phyloP scores from a whole-genome alignment of 2,113 vertebrate genomes.

The Empidonax traillii region DNA sequence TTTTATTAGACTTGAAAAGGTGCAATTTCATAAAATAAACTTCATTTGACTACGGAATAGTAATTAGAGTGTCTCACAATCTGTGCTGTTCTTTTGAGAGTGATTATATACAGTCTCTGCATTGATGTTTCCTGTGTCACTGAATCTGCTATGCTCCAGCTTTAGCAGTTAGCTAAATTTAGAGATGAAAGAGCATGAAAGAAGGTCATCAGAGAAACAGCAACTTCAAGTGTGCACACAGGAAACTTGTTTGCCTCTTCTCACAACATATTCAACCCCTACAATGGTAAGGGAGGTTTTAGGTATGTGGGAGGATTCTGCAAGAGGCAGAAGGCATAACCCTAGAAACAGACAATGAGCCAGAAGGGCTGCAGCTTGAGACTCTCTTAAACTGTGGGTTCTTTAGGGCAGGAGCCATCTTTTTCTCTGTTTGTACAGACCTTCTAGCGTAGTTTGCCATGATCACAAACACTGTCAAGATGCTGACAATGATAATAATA shows the following conservation, averaged over 20 bases:
- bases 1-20: constrained; percentile 27
- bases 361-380: neutral
- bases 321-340: neutral
- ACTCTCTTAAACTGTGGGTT: neutral
- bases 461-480: neutral
- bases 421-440: neutral
- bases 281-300: neutral
- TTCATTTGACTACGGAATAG: neutral
- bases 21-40: constrained; percentile 52
- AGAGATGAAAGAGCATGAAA: constrained; percentile 12
- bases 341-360: neutral
- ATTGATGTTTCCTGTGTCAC: neutral
- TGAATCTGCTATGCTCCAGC: neutral
- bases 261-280: neutral
- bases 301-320: neutral
- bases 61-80: neutral
- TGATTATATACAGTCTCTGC: neutral
- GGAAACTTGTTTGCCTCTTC: neutral
- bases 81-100: constrained; percentile 3
- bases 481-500: neutral
- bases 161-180: constrained; percentile 31
- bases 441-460: neutral
- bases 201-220: neutral
- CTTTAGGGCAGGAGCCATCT: neutral
- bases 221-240: neutral